Conservation (phyloP, 2,113 vertebrate species). For the Elephantulus edwardii region DNA sequence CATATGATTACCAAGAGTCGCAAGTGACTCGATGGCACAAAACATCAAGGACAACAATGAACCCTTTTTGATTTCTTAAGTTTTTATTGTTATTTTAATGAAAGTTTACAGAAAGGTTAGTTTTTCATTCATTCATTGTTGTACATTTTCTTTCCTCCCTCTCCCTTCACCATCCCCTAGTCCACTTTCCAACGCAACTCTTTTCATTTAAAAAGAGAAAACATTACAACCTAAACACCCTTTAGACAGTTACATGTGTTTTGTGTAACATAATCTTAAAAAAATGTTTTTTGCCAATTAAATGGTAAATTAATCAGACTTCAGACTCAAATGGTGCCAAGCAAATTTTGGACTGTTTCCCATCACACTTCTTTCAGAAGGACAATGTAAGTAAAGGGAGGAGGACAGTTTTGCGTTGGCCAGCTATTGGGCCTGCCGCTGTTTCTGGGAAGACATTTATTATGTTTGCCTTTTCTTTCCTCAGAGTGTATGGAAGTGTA, state of each 20-base stretch:
- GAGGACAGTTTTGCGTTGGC: not conserved
- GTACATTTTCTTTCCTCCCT: too few species aligned
- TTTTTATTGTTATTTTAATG: too few species aligned
- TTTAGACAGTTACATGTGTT: not conserved
- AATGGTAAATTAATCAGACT: not conserved
- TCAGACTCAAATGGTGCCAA: rapidly evolving
- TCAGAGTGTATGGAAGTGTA: not conserved
- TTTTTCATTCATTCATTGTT: too few species aligned
- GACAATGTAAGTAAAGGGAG: not conserved
- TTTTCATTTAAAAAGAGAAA: too few species aligned
- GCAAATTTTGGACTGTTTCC: not conserved
- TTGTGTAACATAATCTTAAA: not conserved
- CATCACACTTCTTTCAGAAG: not conserved
- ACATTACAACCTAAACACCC: too few species aligned
- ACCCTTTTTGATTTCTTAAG: too few species aligned
- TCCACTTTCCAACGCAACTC: too few species aligned
- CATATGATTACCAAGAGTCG: too few species aligned
- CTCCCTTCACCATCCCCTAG: too few species aligned
- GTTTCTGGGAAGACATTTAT: conserved; percentile 44
- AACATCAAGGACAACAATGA: too few species aligned
- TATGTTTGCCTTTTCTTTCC: conserved; percentile 40
- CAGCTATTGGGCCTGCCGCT: not conserved
- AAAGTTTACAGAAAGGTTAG: too few species aligned
- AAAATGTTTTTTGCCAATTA: conserved; percentile 26
- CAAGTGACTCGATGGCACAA: too few species aligned